phyloP scores from a whole-genome alignment of 1,140 invertebrate species.

The Leptopilina boulardi region DNA sequence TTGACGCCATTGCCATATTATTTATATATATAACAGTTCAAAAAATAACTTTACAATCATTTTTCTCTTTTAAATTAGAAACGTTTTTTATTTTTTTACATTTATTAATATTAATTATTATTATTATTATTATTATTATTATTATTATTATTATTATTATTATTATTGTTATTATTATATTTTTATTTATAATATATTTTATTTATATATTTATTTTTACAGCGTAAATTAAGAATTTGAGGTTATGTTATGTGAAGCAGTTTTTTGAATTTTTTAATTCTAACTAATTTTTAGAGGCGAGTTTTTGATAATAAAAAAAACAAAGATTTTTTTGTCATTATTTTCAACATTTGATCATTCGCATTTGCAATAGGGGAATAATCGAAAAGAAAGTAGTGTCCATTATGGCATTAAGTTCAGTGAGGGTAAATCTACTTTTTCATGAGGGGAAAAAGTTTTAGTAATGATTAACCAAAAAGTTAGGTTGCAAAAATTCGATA shows the following conservation, averaged over 20 bases:
- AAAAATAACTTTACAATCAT: not conserved
- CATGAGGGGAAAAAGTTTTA: constrained; percentile 67
- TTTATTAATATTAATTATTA: too few relatives aligned
- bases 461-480: constrained; percentile 68
- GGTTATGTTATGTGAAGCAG: too few relatives aligned
- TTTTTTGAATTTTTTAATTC: not conserved
- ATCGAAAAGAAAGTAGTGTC: constrained; percentile 56
- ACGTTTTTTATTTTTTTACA: too few relatives aligned
- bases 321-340: not conserved
- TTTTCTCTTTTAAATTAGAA: too few relatives aligned
- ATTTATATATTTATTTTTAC: too few relatives aligned
- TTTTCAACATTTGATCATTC: constrained; percentile 28
- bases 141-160: too few relatives aligned
- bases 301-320: not conserved
- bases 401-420: constrained; percentile 65
- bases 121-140: too few relatives aligned
- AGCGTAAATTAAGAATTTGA: too few relatives aligned
- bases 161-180: too few relatives aligned
- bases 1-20: constrained; percentile 23
- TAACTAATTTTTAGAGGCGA: not conserved
- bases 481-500: constrained; percentile 35
- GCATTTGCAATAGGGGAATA: constrained; percentile 48
- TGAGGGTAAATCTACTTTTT: constrained; percentile 56
- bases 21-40: not conserved
- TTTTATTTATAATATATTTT: too few relatives aligned